These are phyloP conservation scores for Hydractinia echinata DNA, from an alignment of 30 jellyfish, hydroid and myxozoan genomes.

Conservation along the genomic window DNA sequence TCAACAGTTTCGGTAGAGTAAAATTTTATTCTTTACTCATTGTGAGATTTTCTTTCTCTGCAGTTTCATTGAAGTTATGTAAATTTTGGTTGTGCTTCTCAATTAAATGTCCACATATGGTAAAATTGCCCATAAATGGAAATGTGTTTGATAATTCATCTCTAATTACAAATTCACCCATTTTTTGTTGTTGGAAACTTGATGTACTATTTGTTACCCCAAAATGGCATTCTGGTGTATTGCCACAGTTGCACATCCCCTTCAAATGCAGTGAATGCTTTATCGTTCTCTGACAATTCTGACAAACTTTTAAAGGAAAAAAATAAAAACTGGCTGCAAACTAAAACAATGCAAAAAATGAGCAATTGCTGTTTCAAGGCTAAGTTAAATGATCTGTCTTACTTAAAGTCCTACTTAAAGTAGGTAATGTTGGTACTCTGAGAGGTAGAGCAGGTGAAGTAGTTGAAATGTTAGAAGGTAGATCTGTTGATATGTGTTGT, in stretches of 20 bases:
- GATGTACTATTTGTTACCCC: conserved; percentile 57
- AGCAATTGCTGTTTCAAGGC: too few relatives aligned
- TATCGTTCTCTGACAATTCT: conserved; percentile 25
- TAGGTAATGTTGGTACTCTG: too few relatives aligned
- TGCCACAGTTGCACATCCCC: conserved; percentile 28
- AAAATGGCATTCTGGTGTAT: conserved; percentile 37
- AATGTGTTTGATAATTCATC: conserved; percentile 25
- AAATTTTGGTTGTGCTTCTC: conserved; percentile 48
- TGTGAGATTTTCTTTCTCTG: conserved; percentile 35
- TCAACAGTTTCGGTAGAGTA: conserved; percentile 41
- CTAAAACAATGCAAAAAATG: too few relatives aligned
- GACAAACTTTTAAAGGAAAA: too few relatives aligned
- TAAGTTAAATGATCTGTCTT: too few relatives aligned
- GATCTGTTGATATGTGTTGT: too few relatives aligned
- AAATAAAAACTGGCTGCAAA: too few relatives aligned
- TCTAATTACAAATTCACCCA: conserved; percentile 2
- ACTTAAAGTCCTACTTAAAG: too few relatives aligned
- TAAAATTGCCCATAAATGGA: conserved; percentile 43
- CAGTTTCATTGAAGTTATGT: conserved; percentile 46
- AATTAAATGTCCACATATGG: conserved; percentile 38
- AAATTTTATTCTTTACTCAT: conserved; percentile 39
- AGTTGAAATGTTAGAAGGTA: too few relatives aligned
- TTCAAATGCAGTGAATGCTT: conserved; percentile 41
- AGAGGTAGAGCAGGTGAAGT: too few relatives aligned
- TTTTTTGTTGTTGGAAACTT: conserved; percentile 35